A percentile compares a stretch with the other conserved stretches of the same genome.
phyloP scores from a whole-genome alignment of 2,113 vertebrate genomes.

The Taxidea taxus region DNA sequence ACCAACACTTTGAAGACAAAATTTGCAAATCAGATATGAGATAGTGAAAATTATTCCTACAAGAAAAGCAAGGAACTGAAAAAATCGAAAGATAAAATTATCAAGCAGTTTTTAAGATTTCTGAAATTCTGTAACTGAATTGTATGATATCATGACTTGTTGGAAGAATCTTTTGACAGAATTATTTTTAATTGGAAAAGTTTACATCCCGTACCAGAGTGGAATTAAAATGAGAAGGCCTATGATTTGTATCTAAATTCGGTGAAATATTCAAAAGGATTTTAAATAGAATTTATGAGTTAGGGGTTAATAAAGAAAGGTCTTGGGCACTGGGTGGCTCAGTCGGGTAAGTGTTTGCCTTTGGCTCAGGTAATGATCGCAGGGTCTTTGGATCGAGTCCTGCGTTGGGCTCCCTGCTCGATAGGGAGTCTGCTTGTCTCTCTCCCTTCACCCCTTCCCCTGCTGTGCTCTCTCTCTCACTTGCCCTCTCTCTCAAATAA shows the following conservation, averaged over 20 bases:
- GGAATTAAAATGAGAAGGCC: neutral
- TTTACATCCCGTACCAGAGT: neutral
- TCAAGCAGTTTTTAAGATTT: neutral
- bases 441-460: no score
- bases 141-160: neutral
- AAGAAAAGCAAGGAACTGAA: neutral
- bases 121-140: neutral
- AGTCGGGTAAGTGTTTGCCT: no score
- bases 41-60: neutral
- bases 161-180: slow-evolving; percentile 9
- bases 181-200: neutral
- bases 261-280: neutral
- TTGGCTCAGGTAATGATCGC: no score
- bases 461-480: no score
- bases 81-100: neutral
- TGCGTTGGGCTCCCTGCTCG: no score
- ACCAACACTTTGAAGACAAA: neutral
- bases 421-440: no score
- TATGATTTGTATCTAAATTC: neutral
- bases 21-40: neutral
- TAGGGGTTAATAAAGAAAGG: neutral
- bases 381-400: no score
- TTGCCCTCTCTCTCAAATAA: no score
- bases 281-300: neutral
- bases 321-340: no score